A percentile compares a stretch with the other conserved stretches of the same genome.
phyloP scores from a whole-genome alignment of 92 coral and sea anemone species.

The Umimayanthus kanabou region DNA sequence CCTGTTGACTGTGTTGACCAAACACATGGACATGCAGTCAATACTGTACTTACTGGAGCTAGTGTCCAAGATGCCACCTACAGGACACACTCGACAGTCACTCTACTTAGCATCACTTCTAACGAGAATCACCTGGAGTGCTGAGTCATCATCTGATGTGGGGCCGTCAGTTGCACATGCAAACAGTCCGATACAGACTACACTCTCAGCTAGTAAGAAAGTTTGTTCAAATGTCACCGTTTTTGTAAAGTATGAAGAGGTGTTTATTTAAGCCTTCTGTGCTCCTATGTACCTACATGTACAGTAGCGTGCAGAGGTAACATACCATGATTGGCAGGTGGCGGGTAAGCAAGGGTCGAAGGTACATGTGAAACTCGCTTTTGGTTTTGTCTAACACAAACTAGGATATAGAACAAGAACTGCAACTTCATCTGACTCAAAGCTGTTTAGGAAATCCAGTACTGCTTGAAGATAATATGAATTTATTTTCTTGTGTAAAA shows the following conservation, averaged over 20 bases:
- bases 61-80: constrained; percentile 84
- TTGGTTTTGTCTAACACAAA: too few relatives aligned
- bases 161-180: constrained; percentile 61
- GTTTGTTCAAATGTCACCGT: background rate
- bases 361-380: too few relatives aligned
- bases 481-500: background rate
- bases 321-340: too few relatives aligned
- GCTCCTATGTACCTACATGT: too few relatives aligned
- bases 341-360: too few relatives aligned
- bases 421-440: too few relatives aligned
- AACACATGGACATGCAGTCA: constrained; percentile 89
- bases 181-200: constrained; percentile 80
- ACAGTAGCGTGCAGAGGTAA: too few relatives aligned
- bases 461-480: too few relatives aligned
- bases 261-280: too few relatives aligned
- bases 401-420: too few relatives aligned
- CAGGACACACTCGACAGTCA: constrained; percentile 92
- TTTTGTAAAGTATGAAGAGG: background rate
- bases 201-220: constrained; percentile 66
- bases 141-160: constrained; percentile 74
- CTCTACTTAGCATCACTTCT: constrained; percentile 87
- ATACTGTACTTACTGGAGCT: constrained; percentile 85
- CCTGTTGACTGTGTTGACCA: constrained; percentile 89
- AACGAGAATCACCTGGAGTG: constrained; percentile 92
- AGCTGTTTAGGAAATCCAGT: too few relatives aligned